Base-by-base conservation (phyloP, 2,113 vertebrate genomes). In the Corythaeola cristata region DNA sequence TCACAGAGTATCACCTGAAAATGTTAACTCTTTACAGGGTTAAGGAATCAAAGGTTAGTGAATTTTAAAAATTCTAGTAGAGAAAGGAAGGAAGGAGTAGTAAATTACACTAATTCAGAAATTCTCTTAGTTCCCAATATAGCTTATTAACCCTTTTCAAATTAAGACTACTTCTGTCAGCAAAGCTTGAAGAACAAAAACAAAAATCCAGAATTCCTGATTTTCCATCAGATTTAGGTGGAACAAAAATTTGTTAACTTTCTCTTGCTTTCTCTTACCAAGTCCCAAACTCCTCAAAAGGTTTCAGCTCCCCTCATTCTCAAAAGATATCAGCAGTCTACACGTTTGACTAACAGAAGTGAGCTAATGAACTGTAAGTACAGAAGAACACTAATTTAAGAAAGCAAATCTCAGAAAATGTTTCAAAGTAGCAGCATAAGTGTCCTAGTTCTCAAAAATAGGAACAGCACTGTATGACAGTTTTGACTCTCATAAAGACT, bases 381-480 rank as follows among this genome's bases (percentile, higher is more conserved):
- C 73, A 84, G 78, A 88, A 28, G 26, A 94, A 78, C 39, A 39
- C 77, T 93, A 92, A 90, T 95, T 91, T 88, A 76, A 58, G 89
- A 87, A 86, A 78, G 56, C 35, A 85, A 88, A 82, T 62, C 77
- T 88, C 91, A 83, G 58, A 63, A 86, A 85, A 73, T 4, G 19
- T 88, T 93, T 80, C 30, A 71, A 80, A 92, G 88, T 80, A 92
- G 86, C 76, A 92, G 76, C 86, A 92, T 59, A 67, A 97, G 73
- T 82, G 86, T 78, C 81, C 94, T 50, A 88, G 81, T 83, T 96
- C 55, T 93, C 91, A 89, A 88, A 96, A 96, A 95, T 78, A 97
- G 96, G 75, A 96, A 55, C 80, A 83, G 72, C 35, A 50, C 53
- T 8, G 45, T 49, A 50, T 74, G 74, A 88, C 88, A 92, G 66